Conservation (phyloP, 2,888 invertebrate genomes). For the Homarus gammarus region DNA sequence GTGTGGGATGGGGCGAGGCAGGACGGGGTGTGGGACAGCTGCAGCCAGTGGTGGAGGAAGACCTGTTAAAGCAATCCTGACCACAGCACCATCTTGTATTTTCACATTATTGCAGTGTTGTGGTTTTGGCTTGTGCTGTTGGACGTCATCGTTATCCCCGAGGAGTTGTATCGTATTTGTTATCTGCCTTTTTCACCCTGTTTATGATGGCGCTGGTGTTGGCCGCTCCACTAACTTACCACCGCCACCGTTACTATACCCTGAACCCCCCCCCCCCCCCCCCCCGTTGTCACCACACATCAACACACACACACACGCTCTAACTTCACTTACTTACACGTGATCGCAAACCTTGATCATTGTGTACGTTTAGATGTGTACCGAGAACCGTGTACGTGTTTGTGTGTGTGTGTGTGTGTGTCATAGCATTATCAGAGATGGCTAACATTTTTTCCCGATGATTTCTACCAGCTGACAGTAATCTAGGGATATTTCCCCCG, state of each 20-base stretch:
- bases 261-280: not conserved
- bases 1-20: not conserved
- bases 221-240: not conserved
- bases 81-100: not conserved
- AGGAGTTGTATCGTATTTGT: not conserved
- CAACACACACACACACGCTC: not conserved
- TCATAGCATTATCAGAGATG: too few relatives aligned
- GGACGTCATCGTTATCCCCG: not conserved
- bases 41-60: not conserved
- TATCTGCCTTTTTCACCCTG: not conserved
- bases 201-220: not conserved
- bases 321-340: not conserved
- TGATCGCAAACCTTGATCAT: not conserved
- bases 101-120: not conserved
- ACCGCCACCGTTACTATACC: not conserved
- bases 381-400: too few relatives aligned
- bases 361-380: not conserved
- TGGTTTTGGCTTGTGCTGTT: not conserved
- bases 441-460: too few relatives aligned
- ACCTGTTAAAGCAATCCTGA: not conserved
- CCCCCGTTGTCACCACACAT: too few relatives aligned
- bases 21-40: not conserved
- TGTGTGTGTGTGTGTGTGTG: too few relatives aligned
- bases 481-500: too few relatives aligned
- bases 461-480: too few relatives aligned